These are phyloP conservation scores for Lathamus discolor DNA, from an alignment of 2,113 vertebrate species.

Conservation along the genomic window DNA sequence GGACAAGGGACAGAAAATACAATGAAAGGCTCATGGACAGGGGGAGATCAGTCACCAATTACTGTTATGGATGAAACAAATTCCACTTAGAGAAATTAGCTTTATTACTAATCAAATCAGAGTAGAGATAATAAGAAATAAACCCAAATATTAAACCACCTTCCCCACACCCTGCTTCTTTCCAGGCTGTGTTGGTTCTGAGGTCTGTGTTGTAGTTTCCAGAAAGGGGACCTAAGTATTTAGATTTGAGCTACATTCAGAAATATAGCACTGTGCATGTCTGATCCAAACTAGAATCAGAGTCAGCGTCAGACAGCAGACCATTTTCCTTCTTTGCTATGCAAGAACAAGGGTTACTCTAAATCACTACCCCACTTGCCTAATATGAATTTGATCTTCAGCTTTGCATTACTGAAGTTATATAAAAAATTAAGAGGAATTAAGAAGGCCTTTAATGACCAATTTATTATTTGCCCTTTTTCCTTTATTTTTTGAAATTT, in stretches of 20 bases:
- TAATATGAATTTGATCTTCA: background rate
- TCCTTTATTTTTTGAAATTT: background rate
- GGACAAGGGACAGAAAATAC: background rate
- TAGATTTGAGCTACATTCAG: background rate
- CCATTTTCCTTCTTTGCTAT: background rate
- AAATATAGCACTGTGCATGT: background rate
- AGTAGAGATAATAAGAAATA: background rate
- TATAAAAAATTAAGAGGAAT: background rate
- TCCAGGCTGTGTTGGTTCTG: accelerated
- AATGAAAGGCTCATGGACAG: background rate
- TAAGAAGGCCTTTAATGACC: background rate
- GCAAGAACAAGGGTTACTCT: background rate
- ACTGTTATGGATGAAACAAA: background rate
- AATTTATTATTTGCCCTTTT: background rate
- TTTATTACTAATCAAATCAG: background rate
- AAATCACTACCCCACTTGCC: background rate
- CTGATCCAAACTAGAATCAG: background rate
- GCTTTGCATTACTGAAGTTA: background rate
- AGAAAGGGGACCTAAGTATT: background rate
- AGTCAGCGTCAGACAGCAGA: background rate
- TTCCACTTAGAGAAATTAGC: background rate
- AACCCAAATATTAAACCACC: background rate
- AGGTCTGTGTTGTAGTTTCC: background rate
- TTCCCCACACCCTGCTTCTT: background rate
- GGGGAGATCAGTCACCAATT: background rate